phyloP scores from a whole-genome alignment of 2,888 invertebrate genomes.

The Hesperia comma region DNA sequence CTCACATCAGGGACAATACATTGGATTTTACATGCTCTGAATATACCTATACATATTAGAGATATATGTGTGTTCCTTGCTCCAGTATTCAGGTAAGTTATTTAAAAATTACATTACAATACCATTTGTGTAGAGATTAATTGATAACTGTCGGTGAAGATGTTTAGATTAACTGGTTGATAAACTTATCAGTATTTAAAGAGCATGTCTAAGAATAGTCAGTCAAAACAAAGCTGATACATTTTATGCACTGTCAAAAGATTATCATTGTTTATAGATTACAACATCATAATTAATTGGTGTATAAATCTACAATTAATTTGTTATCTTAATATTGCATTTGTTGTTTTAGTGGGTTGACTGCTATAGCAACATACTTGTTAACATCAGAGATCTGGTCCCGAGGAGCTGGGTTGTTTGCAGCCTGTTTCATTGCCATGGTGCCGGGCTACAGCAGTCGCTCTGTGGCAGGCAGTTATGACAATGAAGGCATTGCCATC shows the following conservation, averaged over 20 bases:
- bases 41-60: constrained; percentile 98
- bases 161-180: not conserved
- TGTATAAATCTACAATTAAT: not conserved
- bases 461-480: constrained; percentile 99
- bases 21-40: constrained; percentile 93
- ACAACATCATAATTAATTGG: not conserved
- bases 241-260: not conserved
- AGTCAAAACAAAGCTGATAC: not conserved
- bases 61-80: constrained; percentile 99
- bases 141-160: not conserved
- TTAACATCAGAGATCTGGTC: constrained; percentile 99
- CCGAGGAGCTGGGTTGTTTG: constrained; percentile 97
- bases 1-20: constrained; percentile 99
- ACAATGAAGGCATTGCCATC: constrained; percentile 99
- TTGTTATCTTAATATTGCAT: not conserved
- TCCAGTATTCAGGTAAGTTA: constrained; percentile 93
- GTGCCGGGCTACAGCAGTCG: constrained; percentile 99
- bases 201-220: not conserved
- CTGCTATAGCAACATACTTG: constrained; percentile 98
- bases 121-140: not conserved
- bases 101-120: not conserved
- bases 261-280: constrained; percentile 6
- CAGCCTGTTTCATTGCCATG: constrained; percentile 99
- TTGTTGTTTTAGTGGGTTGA: constrained; percentile 91
- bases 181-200: not conserved